These are phyloP conservation scores for Orientallactaga sibirica DNA, from an alignment of 2,797 vertebrate species.

Conservation along the genomic window DNA sequence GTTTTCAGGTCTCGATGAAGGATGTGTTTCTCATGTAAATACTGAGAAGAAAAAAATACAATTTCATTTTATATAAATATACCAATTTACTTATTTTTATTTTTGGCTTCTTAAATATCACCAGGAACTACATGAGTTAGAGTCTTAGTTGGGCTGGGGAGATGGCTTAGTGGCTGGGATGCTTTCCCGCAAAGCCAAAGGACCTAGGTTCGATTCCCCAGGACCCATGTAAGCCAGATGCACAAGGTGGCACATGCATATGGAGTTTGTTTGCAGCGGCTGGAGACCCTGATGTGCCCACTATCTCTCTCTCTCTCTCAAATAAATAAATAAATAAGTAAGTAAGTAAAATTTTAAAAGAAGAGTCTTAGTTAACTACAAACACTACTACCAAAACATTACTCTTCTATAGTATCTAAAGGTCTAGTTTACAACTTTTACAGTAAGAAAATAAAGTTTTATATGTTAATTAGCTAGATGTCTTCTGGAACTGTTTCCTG, in stretches of 20 bases:
- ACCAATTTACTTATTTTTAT: constrained; percentile 31
- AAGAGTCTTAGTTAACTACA: neutral
- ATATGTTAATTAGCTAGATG: neutral
- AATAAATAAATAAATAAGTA: too few relatives aligned
- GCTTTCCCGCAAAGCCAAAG: too few relatives aligned
- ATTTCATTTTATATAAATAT: neutral
- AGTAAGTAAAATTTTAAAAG: too few relatives aligned
- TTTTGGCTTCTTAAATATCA: constrained; percentile 49
- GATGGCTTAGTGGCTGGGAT: too few relatives aligned
- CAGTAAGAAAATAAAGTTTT: constrained; percentile 59
- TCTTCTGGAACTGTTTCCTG: constrained; percentile 39
- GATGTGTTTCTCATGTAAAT: constrained; percentile 97
- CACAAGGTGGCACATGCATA: too few relatives aligned
- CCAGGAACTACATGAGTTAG: constrained; percentile 24
- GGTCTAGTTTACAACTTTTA: constrained; percentile 41
- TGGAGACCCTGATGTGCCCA: too few relatives aligned
- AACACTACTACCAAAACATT: constrained; percentile 19
- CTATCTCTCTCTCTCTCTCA: too few relatives aligned
- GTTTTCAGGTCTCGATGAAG: constrained; percentile 99
- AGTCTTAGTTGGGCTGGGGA: too few relatives aligned
- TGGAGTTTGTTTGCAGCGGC: too few relatives aligned
- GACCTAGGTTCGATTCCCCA: too few relatives aligned
- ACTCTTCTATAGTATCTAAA: constrained; percentile 50
- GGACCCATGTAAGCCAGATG: too few relatives aligned
- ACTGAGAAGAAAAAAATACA: constrained; percentile 87